These are phyloP conservation scores for Argentina silus DNA, from an alignment of 2,797 vertebrate species.

Conservation along the genomic window DNA sequence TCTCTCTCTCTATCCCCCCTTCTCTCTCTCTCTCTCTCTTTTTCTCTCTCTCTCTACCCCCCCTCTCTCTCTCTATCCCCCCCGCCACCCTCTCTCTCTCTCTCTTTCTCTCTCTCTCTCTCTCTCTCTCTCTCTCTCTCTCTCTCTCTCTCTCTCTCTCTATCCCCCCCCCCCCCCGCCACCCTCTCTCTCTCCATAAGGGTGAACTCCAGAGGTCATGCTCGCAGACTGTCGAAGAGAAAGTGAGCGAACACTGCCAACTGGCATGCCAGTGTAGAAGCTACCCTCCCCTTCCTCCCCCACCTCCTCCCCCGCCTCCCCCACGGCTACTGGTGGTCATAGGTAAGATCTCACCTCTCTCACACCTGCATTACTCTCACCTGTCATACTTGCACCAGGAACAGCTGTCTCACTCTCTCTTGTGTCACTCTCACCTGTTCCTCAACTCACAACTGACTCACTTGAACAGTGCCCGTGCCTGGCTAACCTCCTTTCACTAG, in stretches of 20 bases:
- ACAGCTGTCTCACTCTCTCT: not conserved
- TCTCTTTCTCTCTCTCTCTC: conserved; percentile 14
- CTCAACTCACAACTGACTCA: not conserved
- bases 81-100: not conserved
- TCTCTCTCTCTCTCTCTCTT: not conserved
- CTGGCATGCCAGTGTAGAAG: conserved; percentile 91
- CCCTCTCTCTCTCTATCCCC: too few species aligned
- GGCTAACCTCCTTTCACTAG: not conserved
- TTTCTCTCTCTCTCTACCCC: conserved; percentile 19
- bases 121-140: not conserved
- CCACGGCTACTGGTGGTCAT: conserved; percentile 73
- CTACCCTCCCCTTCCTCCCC: conserved; percentile 89
- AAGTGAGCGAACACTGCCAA: conserved; percentile 88
- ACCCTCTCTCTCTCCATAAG: conserved; percentile 75
- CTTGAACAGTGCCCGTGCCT: not conserved
- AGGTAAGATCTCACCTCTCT: conserved; percentile 66
- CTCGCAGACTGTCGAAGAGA: conserved; percentile 84
- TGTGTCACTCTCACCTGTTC: not conserved
- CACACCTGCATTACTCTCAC: conserved; percentile 28
- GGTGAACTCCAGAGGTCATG: conserved; percentile 94
- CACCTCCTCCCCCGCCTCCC: conserved; percentile 89
- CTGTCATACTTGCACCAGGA: not conserved
- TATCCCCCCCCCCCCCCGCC: not conserved
- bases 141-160: not conserved
- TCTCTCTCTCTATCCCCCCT: not conserved